Evolutionary conservation across 2,888 invertebrate species (phyloP).

Genomic region (Netelia fuscicornis): DNA sequence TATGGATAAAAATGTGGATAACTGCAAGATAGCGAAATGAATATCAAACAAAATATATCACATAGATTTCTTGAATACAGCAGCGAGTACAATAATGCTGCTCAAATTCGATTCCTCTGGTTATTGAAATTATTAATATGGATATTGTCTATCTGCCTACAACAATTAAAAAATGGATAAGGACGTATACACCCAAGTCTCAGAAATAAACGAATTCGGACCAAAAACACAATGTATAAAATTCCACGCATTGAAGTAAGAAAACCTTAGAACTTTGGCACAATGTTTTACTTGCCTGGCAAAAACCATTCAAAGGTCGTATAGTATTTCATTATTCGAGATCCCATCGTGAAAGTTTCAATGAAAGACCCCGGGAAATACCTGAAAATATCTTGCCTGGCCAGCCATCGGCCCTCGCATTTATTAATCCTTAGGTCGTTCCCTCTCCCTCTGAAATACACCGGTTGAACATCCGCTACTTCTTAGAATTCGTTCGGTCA

Average conservation of each 20-base stretch:
- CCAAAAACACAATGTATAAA: neutral
- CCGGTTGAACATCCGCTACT: neutral
- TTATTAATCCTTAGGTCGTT: neutral
- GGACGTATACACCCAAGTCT: no score
- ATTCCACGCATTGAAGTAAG: neutral
- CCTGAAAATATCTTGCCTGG: neutral
- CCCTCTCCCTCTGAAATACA: neutral
- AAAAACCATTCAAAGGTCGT: neutral
- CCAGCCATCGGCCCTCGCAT: neutral
- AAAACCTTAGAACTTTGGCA: neutral
- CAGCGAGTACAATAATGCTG: no score
- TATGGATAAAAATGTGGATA: neutral
- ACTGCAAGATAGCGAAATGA: no score
- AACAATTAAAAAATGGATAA: no score
- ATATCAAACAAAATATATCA: no score
- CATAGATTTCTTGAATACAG: no score
- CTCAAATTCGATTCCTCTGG: neutral
- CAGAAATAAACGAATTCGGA: no score
- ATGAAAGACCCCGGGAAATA: slow-evolving; percentile 7
- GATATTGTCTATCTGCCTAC: neutral
- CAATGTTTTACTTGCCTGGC: neutral
- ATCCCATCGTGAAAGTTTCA: slow-evolving; percentile 1
- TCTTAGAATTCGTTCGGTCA: neutral
- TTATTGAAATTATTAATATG: slow-evolving; percentile 36
- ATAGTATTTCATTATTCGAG: slow-evolving; percentile 10